A percentile compares a stretch with the other conserved stretches of the same genome.
phyloP scores from a whole-genome alignment of 2,888 invertebrate genomes.

The Hirtodrosophila cameraria region DNA sequence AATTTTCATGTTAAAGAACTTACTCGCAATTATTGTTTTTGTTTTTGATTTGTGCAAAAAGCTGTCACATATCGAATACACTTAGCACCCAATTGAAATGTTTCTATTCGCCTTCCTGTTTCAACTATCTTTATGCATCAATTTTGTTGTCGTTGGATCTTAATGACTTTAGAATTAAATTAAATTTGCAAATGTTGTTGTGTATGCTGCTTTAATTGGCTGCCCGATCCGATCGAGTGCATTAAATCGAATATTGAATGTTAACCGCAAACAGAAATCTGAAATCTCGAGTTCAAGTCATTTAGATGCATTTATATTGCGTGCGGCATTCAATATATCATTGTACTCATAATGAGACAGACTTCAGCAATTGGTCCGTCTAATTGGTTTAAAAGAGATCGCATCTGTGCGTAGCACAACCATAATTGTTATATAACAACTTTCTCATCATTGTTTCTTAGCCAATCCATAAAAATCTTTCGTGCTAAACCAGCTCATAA shows the following conservation, averaged over 20 bases:
- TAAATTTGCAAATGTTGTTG: not conserved
- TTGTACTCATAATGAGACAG: slow-evolving; percentile 30
- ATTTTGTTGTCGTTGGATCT: not conserved
- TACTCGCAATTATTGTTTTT: not conserved
- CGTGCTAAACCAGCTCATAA: not conserved
- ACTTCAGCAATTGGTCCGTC: not conserved
- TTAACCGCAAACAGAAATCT: no score
- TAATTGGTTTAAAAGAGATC: slow-evolving; percentile 23
- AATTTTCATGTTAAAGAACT: not conserved
- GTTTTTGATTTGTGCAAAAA: not conserved
- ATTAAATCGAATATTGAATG: no score
- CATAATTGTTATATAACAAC: slow-evolving; percentile 8
- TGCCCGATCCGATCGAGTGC: no score
- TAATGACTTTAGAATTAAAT: slow-evolving; percentile 18
- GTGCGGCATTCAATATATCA: slow-evolving; percentile 26
- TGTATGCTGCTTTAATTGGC: slow-evolving; percentile 10
- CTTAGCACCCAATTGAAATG: no score
- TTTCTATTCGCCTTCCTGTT: slow-evolving; percentile 10
- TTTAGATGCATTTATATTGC: slow-evolving; percentile 23
- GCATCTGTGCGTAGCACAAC: no score
- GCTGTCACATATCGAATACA: no score
- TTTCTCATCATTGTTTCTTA: not conserved
- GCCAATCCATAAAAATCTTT: not conserved
- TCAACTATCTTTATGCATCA: not conserved
- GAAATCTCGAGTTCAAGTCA: slow-evolving; percentile 16